Percentiles rank a stretch among this genome's conserved stretches.
Conservation (phyloP, 2,797 vertebrate genomes). For the Trachurus trachurus region DNA sequence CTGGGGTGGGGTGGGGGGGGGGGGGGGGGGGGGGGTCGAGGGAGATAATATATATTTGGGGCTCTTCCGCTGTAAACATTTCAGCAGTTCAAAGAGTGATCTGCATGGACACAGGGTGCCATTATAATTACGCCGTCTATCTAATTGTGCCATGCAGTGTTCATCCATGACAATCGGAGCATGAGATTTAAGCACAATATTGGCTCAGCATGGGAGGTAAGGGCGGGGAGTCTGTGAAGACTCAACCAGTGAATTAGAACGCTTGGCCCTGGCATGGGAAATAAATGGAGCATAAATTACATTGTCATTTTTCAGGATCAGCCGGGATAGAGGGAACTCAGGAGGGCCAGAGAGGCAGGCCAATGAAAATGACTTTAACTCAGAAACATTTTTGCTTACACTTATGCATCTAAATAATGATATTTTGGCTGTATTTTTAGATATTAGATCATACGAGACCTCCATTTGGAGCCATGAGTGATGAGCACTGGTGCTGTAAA, state of each 20-base stretch:
- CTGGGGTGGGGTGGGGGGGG: conserved; percentile 27
- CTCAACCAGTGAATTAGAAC: conserved; percentile 73
- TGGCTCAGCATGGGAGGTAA: conserved; percentile 86
- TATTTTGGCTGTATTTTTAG: conserved; percentile 2
- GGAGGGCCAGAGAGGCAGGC: conserved; percentile 28
- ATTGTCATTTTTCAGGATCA: conserved; percentile 78
- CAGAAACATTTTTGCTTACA: conserved; percentile 33
- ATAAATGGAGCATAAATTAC: conserved; percentile 88
- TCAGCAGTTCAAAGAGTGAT: conserved; percentile 83
- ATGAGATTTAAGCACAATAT: conserved; percentile 89
- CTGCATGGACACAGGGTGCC: conserved; percentile 80
- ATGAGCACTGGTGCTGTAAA: background rate
- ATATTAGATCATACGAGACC: background rate
- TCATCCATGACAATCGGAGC: conserved; percentile 85
- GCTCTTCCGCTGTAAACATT: conserved; percentile 84
- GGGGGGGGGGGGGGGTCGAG: conserved; percentile 12
- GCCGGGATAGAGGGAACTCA: conserved; percentile 56
- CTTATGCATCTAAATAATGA: conserved; percentile 4
- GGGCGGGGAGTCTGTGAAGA: conserved; percentile 72
- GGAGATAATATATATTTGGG: conserved; percentile 78
- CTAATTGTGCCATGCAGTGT: conserved; percentile 83
- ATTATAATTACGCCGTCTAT: conserved; percentile 83
- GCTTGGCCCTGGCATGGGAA: conserved; percentile 80
- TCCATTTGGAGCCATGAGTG: conserved; percentile 11
- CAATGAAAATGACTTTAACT: conserved; percentile 57